A percentile compares a stretch with the other conserved stretches of the same genome.
These are phyloP conservation scores for Heliconius hewitsoni DNA, from an alignment of 1,140 invertebrate species.

Conservation along the genomic window DNA sequence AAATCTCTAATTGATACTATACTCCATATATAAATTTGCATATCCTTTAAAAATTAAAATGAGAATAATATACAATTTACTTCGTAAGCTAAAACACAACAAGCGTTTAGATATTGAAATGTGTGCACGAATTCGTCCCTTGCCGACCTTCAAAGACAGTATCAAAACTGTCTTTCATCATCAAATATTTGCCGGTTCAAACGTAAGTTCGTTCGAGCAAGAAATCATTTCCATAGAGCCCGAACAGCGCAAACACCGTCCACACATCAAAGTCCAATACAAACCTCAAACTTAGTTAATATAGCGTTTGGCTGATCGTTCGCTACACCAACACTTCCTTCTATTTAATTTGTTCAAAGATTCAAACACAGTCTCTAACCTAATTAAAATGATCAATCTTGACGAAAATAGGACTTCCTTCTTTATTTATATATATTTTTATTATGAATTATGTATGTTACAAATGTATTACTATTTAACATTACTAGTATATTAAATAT, in stretches of 20 bases:
- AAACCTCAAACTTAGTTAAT: conserved; percentile 72
- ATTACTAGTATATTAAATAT: too few species aligned
- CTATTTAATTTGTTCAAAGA: conserved; percentile 19
- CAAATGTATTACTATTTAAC: background rate
- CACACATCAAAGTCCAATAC: conserved; percentile 73
- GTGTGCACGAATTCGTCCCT: background rate
- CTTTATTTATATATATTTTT: background rate
- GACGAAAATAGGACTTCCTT: background rate
- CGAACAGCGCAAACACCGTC: conserved; percentile 63
- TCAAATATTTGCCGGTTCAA: conserved; percentile 71
- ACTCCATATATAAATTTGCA: background rate
- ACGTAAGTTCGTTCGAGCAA: conserved; percentile 68
- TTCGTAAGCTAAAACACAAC: background rate
- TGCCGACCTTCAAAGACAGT: conserved; percentile 54
- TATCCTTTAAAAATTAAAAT: background rate
- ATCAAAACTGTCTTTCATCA: conserved; percentile 59
- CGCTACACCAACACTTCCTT: conserved; percentile 18
- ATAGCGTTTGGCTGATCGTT: conserved; percentile 53
- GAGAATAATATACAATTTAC: background rate
- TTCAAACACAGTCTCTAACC: conserved; percentile 16
- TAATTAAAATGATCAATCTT: conserved; percentile 6
- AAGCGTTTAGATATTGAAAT: background rate
- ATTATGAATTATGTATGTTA: background rate
- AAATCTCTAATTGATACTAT: background rate
- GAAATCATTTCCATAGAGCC: conserved; percentile 74